Evolutionary conservation across 2,797 vertebrate species (phyloP).

Genomic region (Propithecus deckenii): DNA sequence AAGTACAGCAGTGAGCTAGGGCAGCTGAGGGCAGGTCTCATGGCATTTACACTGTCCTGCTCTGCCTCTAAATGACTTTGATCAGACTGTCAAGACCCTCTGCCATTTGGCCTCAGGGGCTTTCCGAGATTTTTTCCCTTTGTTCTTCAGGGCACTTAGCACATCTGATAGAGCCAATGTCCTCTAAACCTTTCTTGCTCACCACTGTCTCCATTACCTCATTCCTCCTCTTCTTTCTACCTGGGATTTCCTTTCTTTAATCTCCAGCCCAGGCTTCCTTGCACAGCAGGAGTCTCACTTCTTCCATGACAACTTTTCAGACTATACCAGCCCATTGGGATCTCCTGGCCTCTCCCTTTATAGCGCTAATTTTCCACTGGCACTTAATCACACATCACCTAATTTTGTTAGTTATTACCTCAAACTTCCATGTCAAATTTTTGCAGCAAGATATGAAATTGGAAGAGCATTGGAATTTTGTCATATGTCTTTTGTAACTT

Average conservation of each 20-base stretch:
- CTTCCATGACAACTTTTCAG: not conserved
- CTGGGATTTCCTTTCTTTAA: not conserved
- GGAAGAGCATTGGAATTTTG: not conserved
- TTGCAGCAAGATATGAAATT: not conserved
- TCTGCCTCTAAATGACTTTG: not conserved
- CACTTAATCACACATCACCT: not conserved
- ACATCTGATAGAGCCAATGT: not conserved
- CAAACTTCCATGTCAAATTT: not conserved
- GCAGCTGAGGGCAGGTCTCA: not conserved
- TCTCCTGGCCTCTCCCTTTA: not conserved
- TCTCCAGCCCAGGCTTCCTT: not conserved
- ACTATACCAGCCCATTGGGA: not conserved
- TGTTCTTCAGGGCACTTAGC: not conserved
- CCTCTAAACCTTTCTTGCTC: not conserved
- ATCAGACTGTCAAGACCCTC: not conserved
- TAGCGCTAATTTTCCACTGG: not conserved
- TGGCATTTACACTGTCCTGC: not conserved
- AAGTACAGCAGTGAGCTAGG: not conserved
- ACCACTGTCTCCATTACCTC: not conserved
- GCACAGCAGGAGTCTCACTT: not conserved
- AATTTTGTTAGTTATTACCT: not conserved
- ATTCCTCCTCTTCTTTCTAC: not conserved
- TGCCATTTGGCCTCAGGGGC: not conserved
- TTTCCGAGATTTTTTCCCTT: not conserved
- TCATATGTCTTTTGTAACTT: not conserved